Evolutionary conservation across 2,888 invertebrate genomes (phyloP).

Genomic region (Hydrotaea cyrtoneurina): DNA sequence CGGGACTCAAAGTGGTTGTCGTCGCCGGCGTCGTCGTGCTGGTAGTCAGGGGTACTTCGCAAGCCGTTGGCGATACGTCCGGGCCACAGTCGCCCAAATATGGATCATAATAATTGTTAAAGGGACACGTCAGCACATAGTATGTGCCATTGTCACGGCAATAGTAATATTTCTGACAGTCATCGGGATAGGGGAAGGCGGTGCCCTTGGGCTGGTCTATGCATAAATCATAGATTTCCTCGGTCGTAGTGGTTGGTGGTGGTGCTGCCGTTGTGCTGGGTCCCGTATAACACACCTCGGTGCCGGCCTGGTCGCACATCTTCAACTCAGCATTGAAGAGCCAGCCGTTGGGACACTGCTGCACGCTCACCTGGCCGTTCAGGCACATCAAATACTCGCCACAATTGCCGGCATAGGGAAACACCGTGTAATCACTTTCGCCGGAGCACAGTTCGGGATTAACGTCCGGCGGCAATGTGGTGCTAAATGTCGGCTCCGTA

Average conservation of each 20-base stretch:
- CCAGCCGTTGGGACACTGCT: conserved; percentile 69
- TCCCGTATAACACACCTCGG: conserved; percentile 70
- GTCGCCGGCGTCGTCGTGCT: conserved; percentile 51
- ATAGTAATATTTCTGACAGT: conserved; percentile 69
- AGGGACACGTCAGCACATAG: conserved; percentile 67
- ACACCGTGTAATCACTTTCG: conserved; percentile 59
- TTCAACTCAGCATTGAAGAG: conserved; percentile 66
- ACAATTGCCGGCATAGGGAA: conserved; percentile 73
- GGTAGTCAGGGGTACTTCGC: conserved; percentile 51
- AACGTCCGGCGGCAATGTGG: conserved; percentile 65
- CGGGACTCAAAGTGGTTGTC: conserved; percentile 46
- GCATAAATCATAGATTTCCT: conserved; percentile 48
- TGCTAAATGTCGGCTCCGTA: not conserved
- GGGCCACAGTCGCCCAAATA: conserved; percentile 70
- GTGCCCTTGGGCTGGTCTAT: conserved; percentile 19
- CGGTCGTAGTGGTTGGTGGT: conserved; percentile 11
- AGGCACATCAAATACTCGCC: conserved; percentile 71
- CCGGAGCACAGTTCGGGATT: conserved; percentile 66
- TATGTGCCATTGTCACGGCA: conserved; percentile 69
- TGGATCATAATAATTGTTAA: conserved; percentile 72
- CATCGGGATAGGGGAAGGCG: conserved; percentile 53
- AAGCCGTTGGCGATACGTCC: conserved; percentile 70
- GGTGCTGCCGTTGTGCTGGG: conserved; percentile 41
- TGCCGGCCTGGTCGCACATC: conserved; percentile 65
- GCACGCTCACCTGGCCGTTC: conserved; percentile 61